phyloP scores from a whole-genome alignment of 2,888 invertebrate genomes.

The Kryphioiulus occultus region DNA sequence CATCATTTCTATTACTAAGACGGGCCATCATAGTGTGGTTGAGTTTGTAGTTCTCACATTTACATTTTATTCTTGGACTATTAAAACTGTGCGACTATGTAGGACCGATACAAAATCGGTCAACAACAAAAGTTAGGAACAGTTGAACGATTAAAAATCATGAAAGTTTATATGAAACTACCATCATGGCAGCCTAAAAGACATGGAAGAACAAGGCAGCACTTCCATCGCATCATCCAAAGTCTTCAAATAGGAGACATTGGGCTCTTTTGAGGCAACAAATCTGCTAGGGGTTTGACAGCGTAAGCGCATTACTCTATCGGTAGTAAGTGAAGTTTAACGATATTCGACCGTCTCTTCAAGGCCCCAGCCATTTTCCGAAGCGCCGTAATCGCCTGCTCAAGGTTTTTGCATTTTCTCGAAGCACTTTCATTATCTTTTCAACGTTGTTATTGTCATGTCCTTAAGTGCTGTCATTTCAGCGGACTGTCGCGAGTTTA shows the following conservation, averaged over 20 bases:
- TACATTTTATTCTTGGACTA: too few species aligned
- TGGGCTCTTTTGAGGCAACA: background rate
- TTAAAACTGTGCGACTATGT: too few species aligned
- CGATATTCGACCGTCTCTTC: background rate
- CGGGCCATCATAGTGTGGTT: too few species aligned
- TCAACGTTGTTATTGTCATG: constrained; percentile 5
- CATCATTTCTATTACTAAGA: too few species aligned
- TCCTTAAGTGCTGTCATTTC: background rate
- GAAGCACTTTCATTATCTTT: constrained; percentile 5
- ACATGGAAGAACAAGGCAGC: too few species aligned
- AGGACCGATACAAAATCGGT: too few species aligned
- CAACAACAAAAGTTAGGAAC: too few species aligned
- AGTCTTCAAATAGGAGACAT: background rate
- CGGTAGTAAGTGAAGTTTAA: background rate
- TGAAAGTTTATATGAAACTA: too few species aligned
- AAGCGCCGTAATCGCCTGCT: constrained; percentile 5
- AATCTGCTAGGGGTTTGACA: constrained; percentile 5
- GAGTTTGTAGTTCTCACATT: too few species aligned
- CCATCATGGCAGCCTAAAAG: background rate
- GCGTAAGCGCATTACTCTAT: background rate
- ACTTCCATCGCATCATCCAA: background rate
- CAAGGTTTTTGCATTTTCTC: constrained; percentile 1
- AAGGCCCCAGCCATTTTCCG: background rate
- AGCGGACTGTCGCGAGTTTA: constrained; percentile 5
- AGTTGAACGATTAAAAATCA: too few species aligned